phyloP scores from a whole-genome alignment of 2,113 vertebrate genomes.

The Chlamydotis undulata region DNA sequence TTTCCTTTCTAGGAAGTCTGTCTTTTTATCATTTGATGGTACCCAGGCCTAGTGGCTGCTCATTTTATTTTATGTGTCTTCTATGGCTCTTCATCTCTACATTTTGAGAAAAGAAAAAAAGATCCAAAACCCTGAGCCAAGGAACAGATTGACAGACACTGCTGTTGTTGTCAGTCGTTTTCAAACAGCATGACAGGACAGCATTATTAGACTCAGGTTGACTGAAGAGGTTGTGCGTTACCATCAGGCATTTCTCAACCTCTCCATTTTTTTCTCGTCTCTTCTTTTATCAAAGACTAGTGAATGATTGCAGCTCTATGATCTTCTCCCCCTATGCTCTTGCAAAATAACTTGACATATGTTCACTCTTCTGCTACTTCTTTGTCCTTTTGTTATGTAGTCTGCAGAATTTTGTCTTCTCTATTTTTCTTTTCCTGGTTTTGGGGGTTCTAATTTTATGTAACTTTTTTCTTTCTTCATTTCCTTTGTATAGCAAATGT shows the following conservation, averaged over 20 bases:
- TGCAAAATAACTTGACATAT: not conserved
- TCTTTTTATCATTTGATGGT: not conserved
- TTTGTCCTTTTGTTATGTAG: not conserved
- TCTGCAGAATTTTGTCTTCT: not conserved
- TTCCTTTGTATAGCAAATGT: not conserved
- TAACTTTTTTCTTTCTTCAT: not conserved
- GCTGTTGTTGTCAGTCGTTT: conserved; percentile 15
- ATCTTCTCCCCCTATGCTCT: not conserved
- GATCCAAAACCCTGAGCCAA: not conserved
- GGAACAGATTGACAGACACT: not conserved
- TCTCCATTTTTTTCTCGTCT: not conserved
- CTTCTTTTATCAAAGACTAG: not conserved
- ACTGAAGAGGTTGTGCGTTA: not conserved
- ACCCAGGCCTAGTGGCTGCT: not conserved
- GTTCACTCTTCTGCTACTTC: not conserved
- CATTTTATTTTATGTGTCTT: not conserved
- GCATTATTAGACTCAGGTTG: not conserved
- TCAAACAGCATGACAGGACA: not conserved
- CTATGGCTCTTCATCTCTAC: not conserved
- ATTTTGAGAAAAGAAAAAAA: not conserved
- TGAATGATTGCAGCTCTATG: not conserved
- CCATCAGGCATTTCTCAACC: not conserved
- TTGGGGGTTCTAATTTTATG: not conserved
- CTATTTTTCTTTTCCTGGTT: not conserved
- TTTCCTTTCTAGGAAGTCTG: not conserved